phyloP scores from a whole-genome alignment of 2,888 invertebrate species.

The Callimorpha dominula region DNA sequence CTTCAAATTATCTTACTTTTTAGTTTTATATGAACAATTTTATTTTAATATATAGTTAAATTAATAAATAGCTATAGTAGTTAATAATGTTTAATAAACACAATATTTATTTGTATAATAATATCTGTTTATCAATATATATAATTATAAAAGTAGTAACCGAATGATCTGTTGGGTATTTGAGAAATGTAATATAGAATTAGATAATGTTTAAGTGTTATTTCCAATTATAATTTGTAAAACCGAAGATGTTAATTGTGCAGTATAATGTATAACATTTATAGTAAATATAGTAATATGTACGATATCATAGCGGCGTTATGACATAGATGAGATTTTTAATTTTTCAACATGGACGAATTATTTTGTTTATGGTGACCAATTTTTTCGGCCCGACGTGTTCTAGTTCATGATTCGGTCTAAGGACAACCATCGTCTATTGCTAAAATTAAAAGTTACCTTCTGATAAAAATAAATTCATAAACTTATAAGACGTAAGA shows the following conservation, averaged over 20 bases:
- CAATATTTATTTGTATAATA: slow-evolving; percentile 74
- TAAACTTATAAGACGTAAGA: not conserved
- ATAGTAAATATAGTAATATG: slow-evolving; percentile 42
- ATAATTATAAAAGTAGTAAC: slow-evolving; percentile 62
- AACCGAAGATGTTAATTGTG: slow-evolving; percentile 65
- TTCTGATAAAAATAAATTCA: not conserved
- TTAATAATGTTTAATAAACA: slow-evolving; percentile 69
- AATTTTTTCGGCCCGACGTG: slow-evolving; percentile 58
- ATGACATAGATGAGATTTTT: slow-evolving; percentile 48
- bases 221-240: slow-evolving; percentile 64
- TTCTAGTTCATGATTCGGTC: slow-evolving; percentile 18
- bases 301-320: slow-evolving; percentile 49
- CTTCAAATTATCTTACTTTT: slow-evolving; percentile 2
- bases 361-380: slow-evolving; percentile 37
- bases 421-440: not conserved
- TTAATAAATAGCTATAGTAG: slow-evolving; percentile 59
- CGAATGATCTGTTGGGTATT: slow-evolving; percentile 72
- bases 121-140: slow-evolving; percentile 63
- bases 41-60: slow-evolving; percentile 47
- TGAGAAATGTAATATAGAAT: slow-evolving; percentile 61
- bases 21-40: slow-evolving; percentile 35
- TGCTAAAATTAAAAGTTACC: not conserved
- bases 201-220: slow-evolving; percentile 75
- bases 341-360: slow-evolving; percentile 26
- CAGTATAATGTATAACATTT: slow-evolving; percentile 50